Conservation (phyloP, 2,888 invertebrate genomes). For the Aphidius colemani region DNA sequence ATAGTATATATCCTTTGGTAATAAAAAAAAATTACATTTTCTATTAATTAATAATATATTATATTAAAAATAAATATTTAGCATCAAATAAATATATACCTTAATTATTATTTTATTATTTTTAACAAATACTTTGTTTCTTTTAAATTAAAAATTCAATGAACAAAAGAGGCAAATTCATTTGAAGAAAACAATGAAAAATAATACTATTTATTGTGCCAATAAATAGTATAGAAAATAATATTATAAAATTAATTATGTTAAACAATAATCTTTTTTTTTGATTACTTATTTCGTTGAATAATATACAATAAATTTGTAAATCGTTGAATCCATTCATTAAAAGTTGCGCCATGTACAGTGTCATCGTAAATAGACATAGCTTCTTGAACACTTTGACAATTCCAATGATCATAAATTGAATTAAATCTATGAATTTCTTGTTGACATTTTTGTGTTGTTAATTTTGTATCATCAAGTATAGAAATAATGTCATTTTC, state of each 20-base stretch:
- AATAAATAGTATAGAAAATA: too few species aligned
- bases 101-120: too few species aligned
- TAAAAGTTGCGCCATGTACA: conserved; percentile 46
- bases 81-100: too few species aligned
- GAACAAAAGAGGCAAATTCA: too few species aligned
- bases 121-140: too few species aligned
- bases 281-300: conserved; percentile 35
- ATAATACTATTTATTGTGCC: too few species aligned
- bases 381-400: conserved; percentile 46
- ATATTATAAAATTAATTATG: conserved; percentile 2
- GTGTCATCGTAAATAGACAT: conserved; percentile 41
- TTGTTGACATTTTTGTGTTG: conserved; percentile 36
- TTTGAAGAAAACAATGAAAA: too few species aligned
- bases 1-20: too few species aligned
- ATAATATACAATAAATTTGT: conserved; percentile 47
- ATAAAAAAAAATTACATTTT: too few species aligned
- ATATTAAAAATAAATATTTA: too few species aligned
- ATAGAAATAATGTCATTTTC: conserved; percentile 41
- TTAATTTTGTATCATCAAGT: conserved; percentile 37
- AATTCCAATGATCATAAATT: conserved; percentile 43
- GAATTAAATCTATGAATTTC: conserved; percentile 43
- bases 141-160: too few species aligned
- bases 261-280: conserved; percentile 10
- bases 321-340: conserved; percentile 51
- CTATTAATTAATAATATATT: too few species aligned